Percentiles rank a stretch among this genome's conserved stretches.
Evolutionary conservation across 2,113 vertebrate species (phyloP).

Genomic region (Mandrillus leucophaeus): DNA sequence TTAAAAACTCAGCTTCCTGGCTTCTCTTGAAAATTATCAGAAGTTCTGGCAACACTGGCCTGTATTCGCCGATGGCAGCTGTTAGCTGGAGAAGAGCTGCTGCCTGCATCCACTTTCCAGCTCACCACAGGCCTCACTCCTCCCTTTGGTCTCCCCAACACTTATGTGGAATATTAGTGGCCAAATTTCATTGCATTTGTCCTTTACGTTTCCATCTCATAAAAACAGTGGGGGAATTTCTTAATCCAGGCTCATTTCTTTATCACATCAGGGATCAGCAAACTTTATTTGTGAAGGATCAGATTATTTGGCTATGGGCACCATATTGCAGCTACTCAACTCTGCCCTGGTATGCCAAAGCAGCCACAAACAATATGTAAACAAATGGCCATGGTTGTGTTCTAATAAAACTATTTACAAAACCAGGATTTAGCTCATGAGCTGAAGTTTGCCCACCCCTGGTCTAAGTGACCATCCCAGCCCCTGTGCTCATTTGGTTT

Average conservation of each 20-base stretch:
- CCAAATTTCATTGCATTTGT: neutral
- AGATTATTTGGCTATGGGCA: neutral
- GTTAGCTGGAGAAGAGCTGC: neutral
- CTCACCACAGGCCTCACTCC: neutral
- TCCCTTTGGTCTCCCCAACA: neutral
- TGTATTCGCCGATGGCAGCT: fast-evolving
- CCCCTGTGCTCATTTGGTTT: neutral
- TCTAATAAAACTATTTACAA: neutral
- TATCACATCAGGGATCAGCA: neutral
- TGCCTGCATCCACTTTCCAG: neutral
- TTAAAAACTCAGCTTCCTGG: neutral
- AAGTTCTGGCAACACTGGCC: neutral
- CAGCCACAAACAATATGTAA: neutral
- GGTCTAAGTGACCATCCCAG: no score
- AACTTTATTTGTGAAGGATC: neutral
- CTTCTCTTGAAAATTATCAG: neutral
- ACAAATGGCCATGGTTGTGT: neutral
- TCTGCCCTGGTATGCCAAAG: neutral
- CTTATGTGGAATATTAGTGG: no score
- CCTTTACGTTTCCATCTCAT: neutral
- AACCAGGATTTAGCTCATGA: neutral
- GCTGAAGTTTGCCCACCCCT: neutral
- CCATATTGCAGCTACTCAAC: neutral
- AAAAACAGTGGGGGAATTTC: neutral
- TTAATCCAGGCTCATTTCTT: neutral